Base-by-base conservation (phyloP, 1,140 invertebrate species). In the Sarcophaga peregrina region DNA sequence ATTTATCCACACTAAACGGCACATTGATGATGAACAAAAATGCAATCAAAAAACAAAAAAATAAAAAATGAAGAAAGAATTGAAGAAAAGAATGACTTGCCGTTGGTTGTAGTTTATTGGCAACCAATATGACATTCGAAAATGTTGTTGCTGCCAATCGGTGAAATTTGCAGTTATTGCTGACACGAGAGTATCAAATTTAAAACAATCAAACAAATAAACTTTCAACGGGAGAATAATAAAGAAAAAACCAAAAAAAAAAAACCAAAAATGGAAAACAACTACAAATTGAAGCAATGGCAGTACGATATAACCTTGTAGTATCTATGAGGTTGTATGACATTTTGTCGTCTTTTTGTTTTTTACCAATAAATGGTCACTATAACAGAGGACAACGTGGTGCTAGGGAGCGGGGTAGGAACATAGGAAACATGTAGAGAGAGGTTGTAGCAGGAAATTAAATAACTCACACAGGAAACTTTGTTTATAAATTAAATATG, bases 11-110 rank as follows among this genome's bases (percentile, higher is more conserved):
- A 68, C 62, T 68, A 68, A 68, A 68, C 5, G 62, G 62, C 62
- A 20, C 52, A 68, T 68, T 58, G 52, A 68, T 58, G 52, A 68
- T 68, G 58, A 68, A 68, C n/a, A 68, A 4, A 68, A 62, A 62
- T 62, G 54, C 10, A 37, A 37, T 37, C 10, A 62, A 62, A 15
- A n/a, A 15, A 62, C 5, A 5, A 15, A n/a, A 15, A 62, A 62
- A 62, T 1, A 62, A 62, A 62, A 68, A 68, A 8, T n/a, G 9
- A 20, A 68, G 1, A n/a, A 20, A 20, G 58, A 37, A 37, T 37
- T 37, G 25, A 37, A 37, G 25, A 37, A 37, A 37, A 37, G 25
- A 37, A 17, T 20, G 58, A 68, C n/a, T 68, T 68, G 58, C 25
- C 25, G 25, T 68, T 17, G n/a, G 15, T 9, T 20, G 20, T 17